phyloP scores from a whole-genome alignment of 2,113 vertebrate genomes.

The Poicephalus meyeri region DNA sequence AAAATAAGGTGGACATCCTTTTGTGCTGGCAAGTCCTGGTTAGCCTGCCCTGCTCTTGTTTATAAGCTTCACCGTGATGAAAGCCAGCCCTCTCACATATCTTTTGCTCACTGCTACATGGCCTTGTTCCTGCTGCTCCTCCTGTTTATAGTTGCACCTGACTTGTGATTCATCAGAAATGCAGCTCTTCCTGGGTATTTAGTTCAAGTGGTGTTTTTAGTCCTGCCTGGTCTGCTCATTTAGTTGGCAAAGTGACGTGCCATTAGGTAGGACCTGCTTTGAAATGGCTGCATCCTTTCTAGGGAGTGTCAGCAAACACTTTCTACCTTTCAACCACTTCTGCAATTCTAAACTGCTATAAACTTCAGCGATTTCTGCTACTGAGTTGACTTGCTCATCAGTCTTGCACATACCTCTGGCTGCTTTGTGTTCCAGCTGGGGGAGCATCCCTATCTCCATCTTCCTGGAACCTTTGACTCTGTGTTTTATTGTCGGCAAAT shows the following conservation, averaged over 20 bases:
- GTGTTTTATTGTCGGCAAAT: not conserved
- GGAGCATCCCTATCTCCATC: not conserved
- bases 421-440: not conserved
- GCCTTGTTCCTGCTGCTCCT: not conserved
- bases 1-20: not conserved
- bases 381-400: not conserved
- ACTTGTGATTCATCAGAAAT: not conserved
- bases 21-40: not conserved
- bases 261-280: not conserved
- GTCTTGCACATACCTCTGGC: not conserved
- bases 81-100: not conserved
- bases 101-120: not conserved
- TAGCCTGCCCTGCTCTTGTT: not conserved
- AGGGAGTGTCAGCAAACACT: not conserved
- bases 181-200: not conserved
- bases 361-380: not conserved
- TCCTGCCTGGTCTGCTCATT: not conserved
- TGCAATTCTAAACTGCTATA: not conserved
- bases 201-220: not conserved
- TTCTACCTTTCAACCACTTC: not conserved
- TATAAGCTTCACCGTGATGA: rapidly evolving
- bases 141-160: not conserved
- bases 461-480: not conserved
- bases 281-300: not conserved
- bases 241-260: not conserved